A percentile compares a stretch with the other conserved stretches of the same genome.
phyloP scores from a whole-genome alignment of 2,113 vertebrate genomes.

The Pachyramphus minor region DNA sequence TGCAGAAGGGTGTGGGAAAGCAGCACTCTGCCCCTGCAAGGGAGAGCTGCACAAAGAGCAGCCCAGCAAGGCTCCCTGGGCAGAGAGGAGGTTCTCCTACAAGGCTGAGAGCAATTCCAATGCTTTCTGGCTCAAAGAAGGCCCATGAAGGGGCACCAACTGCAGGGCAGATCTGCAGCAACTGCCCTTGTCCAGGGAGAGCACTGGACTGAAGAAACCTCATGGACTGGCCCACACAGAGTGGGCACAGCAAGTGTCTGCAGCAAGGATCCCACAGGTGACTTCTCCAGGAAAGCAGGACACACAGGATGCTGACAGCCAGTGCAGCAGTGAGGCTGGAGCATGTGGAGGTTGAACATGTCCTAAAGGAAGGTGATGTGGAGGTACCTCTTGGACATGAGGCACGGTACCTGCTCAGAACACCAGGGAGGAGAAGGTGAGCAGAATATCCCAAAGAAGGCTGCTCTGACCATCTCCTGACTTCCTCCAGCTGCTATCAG shows the following conservation, averaged over 20 bases:
- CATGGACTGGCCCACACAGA: not conserved
- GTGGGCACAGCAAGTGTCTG: not conserved
- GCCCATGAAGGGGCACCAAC: not conserved
- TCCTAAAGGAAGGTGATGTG: not conserved
- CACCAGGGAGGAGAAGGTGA: not conserved
- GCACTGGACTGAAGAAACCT: not conserved
- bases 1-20: not conserved
- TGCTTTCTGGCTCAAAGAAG: not conserved
- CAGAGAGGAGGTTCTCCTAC: not conserved
- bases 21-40: not conserved
- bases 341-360: too few relatives aligned
- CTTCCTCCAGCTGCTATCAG: not conserved
- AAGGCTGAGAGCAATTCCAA: not conserved
- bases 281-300: not conserved
- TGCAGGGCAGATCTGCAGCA: not conserved
- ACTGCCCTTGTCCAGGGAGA: not conserved
- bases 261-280: not conserved
- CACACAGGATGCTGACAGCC: not conserved
- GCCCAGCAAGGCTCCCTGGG: too few relatives aligned
- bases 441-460: not conserved
- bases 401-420: fast-evolving
- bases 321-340: not conserved
- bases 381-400: too few relatives aligned
- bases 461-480: not conserved
- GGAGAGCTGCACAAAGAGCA: not conserved